Conservation (phyloP, 2,888 invertebrate genomes). For the Xanthorhoe spadicearia region DNA sequence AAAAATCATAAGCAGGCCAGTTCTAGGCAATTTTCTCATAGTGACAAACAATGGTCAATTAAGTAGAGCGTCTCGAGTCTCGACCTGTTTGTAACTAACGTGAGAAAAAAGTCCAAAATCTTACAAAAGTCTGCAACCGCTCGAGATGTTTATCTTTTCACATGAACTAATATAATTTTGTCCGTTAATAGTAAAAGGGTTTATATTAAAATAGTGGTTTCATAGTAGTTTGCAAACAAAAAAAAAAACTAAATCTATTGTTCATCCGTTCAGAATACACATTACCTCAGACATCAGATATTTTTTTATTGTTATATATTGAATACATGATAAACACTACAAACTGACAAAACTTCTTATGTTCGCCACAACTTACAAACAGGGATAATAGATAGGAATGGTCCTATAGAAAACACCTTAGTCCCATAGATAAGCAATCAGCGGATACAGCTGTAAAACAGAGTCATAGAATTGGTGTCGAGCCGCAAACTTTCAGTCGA, state of each 20-base stretch:
- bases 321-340: too few species aligned
- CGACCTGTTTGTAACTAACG: slow-evolving; percentile 59
- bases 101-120: slow-evolving; percentile 62
- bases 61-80: slow-evolving; percentile 64
- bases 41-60: slow-evolving; percentile 83
- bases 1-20: slow-evolving; percentile 71
- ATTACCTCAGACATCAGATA: too few species aligned
- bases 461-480: slow-evolving; percentile 21
- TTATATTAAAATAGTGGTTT: not conserved
- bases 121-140: slow-evolving; percentile 40
- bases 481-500: slow-evolving; percentile 41
- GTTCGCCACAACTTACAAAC: too few species aligned
- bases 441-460: not conserved
- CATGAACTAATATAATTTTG: slow-evolving; percentile 28
- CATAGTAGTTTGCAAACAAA: not conserved
- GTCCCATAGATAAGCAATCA: not conserved
- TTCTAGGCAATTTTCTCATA: slow-evolving; percentile 71
- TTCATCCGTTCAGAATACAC: too few species aligned
- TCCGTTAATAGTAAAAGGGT: slow-evolving; percentile 4
- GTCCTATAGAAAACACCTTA: not conserved
- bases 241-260: not conserved
- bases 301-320: too few species aligned
- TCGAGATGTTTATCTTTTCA: slow-evolving; percentile 39
- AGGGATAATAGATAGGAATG: too few species aligned
- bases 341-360: too few species aligned